A percentile compares a stretch with the other conserved stretches of the same genome.
Conservation (phyloP, 2,797 vertebrate species). For the Enteromius radiatus region DNA sequence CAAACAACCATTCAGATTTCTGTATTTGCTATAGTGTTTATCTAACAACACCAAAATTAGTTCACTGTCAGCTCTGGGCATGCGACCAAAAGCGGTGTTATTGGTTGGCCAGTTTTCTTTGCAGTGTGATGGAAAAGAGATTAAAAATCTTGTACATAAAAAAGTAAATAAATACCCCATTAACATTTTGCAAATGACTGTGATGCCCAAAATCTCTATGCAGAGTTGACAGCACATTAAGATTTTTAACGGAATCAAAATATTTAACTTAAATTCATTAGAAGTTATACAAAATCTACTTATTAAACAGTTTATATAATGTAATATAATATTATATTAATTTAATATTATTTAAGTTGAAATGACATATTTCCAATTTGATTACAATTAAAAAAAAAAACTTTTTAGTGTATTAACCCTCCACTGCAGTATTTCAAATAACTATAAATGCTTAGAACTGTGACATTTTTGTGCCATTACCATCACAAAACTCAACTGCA, state of each 20-base stretch:
- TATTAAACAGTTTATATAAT: neutral
- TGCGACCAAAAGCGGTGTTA: neutral
- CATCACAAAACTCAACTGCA: slow-evolving; percentile 42
- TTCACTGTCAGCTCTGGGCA: neutral
- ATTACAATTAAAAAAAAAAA: neutral
- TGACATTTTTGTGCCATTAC: neutral
- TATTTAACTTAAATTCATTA: neutral
- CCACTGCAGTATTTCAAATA: neutral
- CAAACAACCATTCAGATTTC: neutral
- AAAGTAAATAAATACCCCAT: neutral
- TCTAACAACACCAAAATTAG: neutral
- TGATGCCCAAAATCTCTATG: neutral
- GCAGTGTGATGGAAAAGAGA: neutral
- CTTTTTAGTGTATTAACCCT: neutral
- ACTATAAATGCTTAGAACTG: neutral
- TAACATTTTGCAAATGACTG: neutral
- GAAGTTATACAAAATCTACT: neutral
- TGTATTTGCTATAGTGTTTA: neutral
- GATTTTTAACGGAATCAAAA: neutral
- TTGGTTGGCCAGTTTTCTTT: neutral
- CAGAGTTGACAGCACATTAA: neutral
- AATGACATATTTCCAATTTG: neutral
- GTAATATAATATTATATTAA: neutral
- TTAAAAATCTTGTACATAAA: neutral
- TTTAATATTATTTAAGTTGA: neutral